Evolutionary conservation across 2,113 vertebrate genomes (phyloP).

Genomic region (Ellobius talpinus): DNA sequence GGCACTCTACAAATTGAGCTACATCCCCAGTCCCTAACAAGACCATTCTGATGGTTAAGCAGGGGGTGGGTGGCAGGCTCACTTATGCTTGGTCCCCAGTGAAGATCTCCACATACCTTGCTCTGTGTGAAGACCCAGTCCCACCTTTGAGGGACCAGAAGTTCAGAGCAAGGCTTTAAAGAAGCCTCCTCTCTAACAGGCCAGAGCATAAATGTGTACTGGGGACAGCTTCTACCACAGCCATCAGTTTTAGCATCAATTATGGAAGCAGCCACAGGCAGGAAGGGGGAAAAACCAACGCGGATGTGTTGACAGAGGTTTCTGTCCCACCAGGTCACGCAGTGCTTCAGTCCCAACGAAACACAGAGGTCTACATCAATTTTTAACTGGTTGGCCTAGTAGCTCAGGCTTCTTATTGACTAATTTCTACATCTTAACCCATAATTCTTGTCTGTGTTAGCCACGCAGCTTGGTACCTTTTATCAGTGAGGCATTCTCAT

Average conservation of each 20-base stretch:
- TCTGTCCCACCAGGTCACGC: no score
- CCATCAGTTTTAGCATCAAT: fast-evolving
- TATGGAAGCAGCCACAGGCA: background rate
- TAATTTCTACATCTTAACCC: no score
- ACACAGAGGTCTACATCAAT: no score
- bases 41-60: background rate
- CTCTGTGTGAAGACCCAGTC: background rate
- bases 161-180: background rate
- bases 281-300: background rate
- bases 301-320: background rate
- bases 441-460: no score
- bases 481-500: no score
- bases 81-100: background rate
- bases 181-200: background rate
- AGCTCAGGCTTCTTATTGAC: no score
- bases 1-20: background rate
- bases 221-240: background rate
- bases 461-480: no score
- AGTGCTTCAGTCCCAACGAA: no score
- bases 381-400: no score
- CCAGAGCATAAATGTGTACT: background rate
- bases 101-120: background rate
- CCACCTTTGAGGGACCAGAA: background rate
- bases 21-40: no score
- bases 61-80: background rate